These are phyloP conservation scores for Dolichomitus sp. DNA, from an alignment of 2,888 invertebrate genomes.

Conservation along the genomic window DNA sequence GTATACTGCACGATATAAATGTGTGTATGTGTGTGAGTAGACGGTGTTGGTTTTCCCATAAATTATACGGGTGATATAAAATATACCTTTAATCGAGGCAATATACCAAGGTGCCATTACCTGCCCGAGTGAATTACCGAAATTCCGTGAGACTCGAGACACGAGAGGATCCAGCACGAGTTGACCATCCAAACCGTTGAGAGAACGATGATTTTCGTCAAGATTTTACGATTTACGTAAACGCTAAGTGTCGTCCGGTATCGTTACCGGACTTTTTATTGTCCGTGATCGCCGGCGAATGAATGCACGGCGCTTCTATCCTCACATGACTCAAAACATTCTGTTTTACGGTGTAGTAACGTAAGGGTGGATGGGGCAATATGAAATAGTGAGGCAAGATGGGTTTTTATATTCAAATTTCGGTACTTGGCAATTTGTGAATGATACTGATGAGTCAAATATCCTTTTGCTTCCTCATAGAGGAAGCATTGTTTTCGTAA, in stretches of 20 bases:
- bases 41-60: slow-evolving; percentile 51
- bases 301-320: slow-evolving; percentile 21
- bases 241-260: slow-evolving; percentile 48
- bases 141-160: slow-evolving; percentile 35
- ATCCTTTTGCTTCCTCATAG: too few species aligned
- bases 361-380: neutral
- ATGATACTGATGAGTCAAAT: too few species aligned
- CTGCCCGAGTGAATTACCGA: slow-evolving; percentile 54
- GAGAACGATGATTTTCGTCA: slow-evolving; percentile 6
- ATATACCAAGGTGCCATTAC: slow-evolving; percentile 56
- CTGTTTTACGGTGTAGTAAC: neutral
- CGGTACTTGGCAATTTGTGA: neutral
- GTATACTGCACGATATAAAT: slow-evolving; percentile 47
- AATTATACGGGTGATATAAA: slow-evolving; percentile 55
- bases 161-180: neutral
- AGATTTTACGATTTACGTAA: slow-evolving; percentile 58
- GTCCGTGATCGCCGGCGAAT: slow-evolving; percentile 40
- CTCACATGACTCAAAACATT: neutral
- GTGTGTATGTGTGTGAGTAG: slow-evolving; percentile 39
- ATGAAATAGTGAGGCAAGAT: neutral
- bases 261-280: slow-evolving; percentile 62
- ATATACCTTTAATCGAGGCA: slow-evolving; percentile 28
- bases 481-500: too few species aligned
- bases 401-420: neutral
- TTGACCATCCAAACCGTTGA: too few species aligned